Evolutionary conservation across 1,140 invertebrate species (phyloP).

Genomic region (Drosophila mojavensis): DNA sequence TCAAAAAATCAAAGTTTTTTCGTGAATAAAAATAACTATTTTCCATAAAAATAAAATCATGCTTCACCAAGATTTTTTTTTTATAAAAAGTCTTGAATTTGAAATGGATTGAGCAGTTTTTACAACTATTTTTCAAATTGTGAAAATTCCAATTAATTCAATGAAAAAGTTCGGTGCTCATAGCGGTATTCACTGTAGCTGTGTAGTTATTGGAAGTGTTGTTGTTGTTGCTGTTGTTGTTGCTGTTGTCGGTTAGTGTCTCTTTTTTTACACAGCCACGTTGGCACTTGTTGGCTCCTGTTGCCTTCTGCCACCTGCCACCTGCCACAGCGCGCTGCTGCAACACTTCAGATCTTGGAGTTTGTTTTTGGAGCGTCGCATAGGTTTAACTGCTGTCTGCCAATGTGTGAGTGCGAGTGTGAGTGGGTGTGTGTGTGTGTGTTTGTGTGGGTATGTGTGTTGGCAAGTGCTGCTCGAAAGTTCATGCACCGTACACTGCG

Average conservation of each 20-base stretch:
- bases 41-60: too few species aligned
- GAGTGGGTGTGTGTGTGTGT: slow-evolving; percentile 12
- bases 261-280: slow-evolving; percentile 42
- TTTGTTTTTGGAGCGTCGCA: slow-evolving; percentile 66
- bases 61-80: too few species aligned
- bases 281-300: slow-evolving; percentile 77
- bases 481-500: slow-evolving; percentile 72
- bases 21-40: too few species aligned
- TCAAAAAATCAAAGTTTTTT: too few species aligned
- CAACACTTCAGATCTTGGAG: slow-evolving; percentile 74
- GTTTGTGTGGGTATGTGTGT: slow-evolving; percentile 39
- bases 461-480: slow-evolving; percentile 78
- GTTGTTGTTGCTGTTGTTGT: slow-evolving; percentile 41
- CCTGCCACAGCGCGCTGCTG: slow-evolving; percentile 47
- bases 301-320: slow-evolving; percentile 33
- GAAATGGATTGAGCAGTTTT: too few species aligned
- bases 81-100: too few species aligned
- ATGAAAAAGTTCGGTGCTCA: not conserved
- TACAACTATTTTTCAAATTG: too few species aligned
- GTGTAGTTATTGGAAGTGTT: slow-evolving; percentile 18
- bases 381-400: slow-evolving; percentile 51
- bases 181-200: slow-evolving; percentile 47
- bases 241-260: slow-evolving; percentile 48
- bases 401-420: slow-evolving; percentile 3
- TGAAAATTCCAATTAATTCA: too few species aligned